Percentiles rank a stretch among this genome's conserved stretches.
Conservation (phyloP, 2,888 invertebrate species). For the Maniola hyperantus region DNA sequence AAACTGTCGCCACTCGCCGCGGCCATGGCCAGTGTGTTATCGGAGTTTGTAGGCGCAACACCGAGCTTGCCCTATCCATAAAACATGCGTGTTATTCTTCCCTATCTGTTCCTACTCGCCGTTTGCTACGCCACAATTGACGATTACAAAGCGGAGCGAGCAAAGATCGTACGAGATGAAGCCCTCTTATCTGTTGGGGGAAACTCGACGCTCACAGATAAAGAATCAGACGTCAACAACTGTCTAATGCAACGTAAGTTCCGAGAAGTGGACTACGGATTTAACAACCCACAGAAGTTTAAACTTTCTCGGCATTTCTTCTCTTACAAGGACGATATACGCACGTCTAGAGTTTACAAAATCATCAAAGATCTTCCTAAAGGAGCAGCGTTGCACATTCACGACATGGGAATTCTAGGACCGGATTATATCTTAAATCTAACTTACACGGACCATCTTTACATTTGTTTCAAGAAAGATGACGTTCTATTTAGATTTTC, state of each 20-base stretch:
- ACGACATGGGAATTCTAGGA: constrained; percentile 85
- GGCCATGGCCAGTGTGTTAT: constrained; percentile 32
- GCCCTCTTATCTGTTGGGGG: constrained; percentile 76
- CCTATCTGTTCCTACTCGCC: constrained; percentile 38
- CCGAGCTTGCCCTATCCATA: constrained; percentile 22
- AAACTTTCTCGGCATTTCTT: constrained; percentile 87
- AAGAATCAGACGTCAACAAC: constrained; percentile 80
- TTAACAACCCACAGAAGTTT: constrained; percentile 81
- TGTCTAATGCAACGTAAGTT: constrained; percentile 83
- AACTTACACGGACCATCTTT: constrained; percentile 84
- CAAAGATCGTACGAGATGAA: constrained; percentile 75
- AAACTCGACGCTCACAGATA: constrained; percentile 65
- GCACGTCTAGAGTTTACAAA: constrained; percentile 84
- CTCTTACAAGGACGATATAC: constrained; percentile 80
- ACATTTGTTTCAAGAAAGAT: constrained; percentile 68
- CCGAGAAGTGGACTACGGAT: constrained; percentile 79
- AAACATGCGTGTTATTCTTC: constrained; percentile 40
- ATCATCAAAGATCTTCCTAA: constrained; percentile 88
- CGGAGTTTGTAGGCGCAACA: constrained; percentile 31
- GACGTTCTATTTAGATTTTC: constrained; percentile 56
- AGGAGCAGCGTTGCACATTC: constrained; percentile 87
- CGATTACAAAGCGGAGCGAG: constrained; percentile 59
- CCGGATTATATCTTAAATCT: constrained; percentile 84
- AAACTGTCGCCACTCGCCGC: constrained; percentile 9
- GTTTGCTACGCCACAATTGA: constrained; percentile 48